Evolutionary conservation across 1,140 invertebrate genomes (phyloP).

Genomic region (Drosophila murphyi): DNA sequence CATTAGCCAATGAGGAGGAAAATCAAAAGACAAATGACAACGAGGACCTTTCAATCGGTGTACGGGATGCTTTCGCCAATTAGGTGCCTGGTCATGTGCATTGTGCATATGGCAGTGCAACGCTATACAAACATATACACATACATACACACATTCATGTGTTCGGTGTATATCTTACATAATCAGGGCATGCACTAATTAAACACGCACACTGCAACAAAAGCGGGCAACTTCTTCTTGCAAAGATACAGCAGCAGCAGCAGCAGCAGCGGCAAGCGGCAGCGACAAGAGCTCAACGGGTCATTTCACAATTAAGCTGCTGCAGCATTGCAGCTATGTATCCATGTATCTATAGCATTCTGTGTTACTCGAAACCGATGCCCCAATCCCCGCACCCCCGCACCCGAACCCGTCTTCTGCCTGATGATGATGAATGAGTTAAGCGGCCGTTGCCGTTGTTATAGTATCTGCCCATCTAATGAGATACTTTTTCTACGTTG

Average conservation of each 20-base stretch:
- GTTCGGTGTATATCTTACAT: slow-evolving; percentile 44
- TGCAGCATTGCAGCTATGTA: slow-evolving; percentile 41
- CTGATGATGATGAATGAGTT: slow-evolving; percentile 82
- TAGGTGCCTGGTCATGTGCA: slow-evolving; percentile 69
- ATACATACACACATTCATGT: not conserved
- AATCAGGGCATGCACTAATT: slow-evolving; percentile 70
- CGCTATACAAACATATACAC: not conserved
- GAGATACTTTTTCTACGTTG: slow-evolving; percentile 70
- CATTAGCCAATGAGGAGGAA: slow-evolving; percentile 71
- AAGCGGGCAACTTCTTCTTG: not conserved
- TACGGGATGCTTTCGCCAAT: slow-evolving; percentile 55
- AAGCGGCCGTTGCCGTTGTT: slow-evolving; percentile 76
- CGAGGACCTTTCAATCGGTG: slow-evolving; percentile 35
- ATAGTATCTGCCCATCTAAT: slow-evolving; percentile 66
- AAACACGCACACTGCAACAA: slow-evolving; percentile 54
- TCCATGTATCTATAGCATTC: slow-evolving; percentile 38
- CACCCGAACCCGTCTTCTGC: slow-evolving; percentile 11
- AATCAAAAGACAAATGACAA: slow-evolving; percentile 67
- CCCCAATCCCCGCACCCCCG: not conserved
- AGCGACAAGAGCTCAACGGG: slow-evolving; percentile 53
- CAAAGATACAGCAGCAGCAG: not conserved
- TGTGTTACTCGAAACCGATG: slow-evolving; percentile 13
- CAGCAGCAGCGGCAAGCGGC: not conserved
- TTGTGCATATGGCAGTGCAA: slow-evolving; percentile 48
- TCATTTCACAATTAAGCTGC: slow-evolving; percentile 79